Conservation (phyloP, 2,113 vertebrate species). For the Urocitellus parryii region DNA sequence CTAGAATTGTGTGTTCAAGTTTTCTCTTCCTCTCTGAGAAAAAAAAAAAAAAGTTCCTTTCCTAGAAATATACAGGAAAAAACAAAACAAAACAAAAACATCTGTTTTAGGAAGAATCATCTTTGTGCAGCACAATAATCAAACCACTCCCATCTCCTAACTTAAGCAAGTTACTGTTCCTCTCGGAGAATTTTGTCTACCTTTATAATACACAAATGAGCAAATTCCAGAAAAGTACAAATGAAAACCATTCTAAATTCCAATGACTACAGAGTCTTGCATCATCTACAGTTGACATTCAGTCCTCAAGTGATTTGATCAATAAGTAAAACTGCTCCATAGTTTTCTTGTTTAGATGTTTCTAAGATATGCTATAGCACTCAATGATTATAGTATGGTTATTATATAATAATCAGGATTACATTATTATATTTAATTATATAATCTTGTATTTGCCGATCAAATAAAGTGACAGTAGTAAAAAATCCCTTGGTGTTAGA, state of each 20-base stretch:
- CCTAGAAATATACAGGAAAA: not conserved
- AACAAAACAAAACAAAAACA: not conserved
- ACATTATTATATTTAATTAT: not conserved
- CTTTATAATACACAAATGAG: not conserved
- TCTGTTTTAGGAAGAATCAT: not conserved
- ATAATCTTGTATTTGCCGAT: not conserved
- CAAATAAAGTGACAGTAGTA: not conserved
- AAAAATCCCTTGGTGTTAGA: not conserved
- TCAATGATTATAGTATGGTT: not conserved
- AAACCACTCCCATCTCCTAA: not conserved
- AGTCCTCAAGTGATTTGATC: not conserved
- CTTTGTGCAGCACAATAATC: not conserved
- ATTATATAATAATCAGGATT: not conserved
- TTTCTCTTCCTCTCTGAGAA: not conserved
- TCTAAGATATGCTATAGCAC: not conserved
- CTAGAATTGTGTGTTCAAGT: not conserved
- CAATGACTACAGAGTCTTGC: not conserved
- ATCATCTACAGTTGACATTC: not conserved
- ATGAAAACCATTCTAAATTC: not conserved
- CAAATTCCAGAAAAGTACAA: not conserved
- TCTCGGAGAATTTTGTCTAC: not conserved
- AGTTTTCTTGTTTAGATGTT: not conserved
- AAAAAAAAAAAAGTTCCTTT: not conserved
- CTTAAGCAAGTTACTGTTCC: not conserved
- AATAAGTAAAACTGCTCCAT: constrained; percentile 4